Evolutionary conservation across 1,140 invertebrate species (phyloP), one percentile per base, ranked within the genome.

Genomic region (Saccostrea echinata): DNA sequence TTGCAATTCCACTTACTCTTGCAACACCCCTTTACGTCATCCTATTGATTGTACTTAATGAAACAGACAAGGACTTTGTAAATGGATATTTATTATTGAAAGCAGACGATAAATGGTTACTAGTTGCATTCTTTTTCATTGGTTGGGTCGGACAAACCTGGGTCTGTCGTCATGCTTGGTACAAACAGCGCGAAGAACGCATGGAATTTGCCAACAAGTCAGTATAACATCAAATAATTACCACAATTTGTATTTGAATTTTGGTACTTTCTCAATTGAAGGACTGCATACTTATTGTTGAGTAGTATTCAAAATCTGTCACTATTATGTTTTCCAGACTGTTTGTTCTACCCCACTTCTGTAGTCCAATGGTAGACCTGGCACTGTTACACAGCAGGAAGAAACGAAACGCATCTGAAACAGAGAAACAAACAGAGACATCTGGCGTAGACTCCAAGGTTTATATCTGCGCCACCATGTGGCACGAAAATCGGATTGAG

Each of bases 261-360:
- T 43, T 43, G 9, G 6, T 9, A 43, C 9, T 9, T 43, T 43
- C 9, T 43, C 43, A 43, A 8, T 43, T 43, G 4, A 43, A 6
- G 9, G 43, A 43, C 6, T 0, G 43, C 43, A 43, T 43, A 43
- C 9, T 43, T 43, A 43, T 43, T 43, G 43, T 43, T 43, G 43
- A 43, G 6, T 43, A 4, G 43, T 43, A 43, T 6, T 6, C 43
- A 61, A 24, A 57, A 57, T 61, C 24, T 0, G 61, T 61, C 24
- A 3, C 52, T 30, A n/a, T 53, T 86, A 57, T 76, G n/a, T 35
- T 33, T 86, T 91, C 8, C 90, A 96, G 95, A 86, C 95, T 99
- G 8, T 99, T 99, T 92, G 97, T 99, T 0, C 96, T 97, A 12
- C 98, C 98, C 0, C 98, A 99, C 97, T 99, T 99, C 95, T 97